Evolutionary conservation across 1,140 invertebrate genomes (phyloP).

Genomic region (Sarcophaga peregrina): DNA sequence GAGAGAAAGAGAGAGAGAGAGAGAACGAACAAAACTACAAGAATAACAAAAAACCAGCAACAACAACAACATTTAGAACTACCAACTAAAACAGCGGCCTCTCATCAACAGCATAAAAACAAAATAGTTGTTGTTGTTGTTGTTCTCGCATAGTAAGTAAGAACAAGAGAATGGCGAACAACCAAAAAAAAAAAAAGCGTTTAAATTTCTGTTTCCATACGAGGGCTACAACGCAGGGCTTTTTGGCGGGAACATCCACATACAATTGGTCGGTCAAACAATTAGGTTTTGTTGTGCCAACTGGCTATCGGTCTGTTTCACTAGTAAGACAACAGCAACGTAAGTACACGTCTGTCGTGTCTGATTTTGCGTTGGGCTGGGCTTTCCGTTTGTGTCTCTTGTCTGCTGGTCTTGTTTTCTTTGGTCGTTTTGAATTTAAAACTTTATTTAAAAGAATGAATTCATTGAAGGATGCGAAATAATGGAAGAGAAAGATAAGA

Average conservation of each 20-base stretch:
- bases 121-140: not conserved
- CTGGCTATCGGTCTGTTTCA: not conserved
- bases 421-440: not conserved
- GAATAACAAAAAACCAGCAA: not conserved
- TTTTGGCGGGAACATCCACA: slow-evolving; percentile 30
- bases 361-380: not conserved
- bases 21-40: slow-evolving; percentile 4
- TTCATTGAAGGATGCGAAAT: too few species aligned
- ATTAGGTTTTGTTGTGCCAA: slow-evolving; percentile 25
- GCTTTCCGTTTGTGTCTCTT: not conserved
- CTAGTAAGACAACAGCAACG: too few species aligned
- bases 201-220: not conserved
- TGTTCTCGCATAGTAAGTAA: too few species aligned
- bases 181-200: too few species aligned
- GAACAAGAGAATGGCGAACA: too few species aligned
- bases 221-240: slow-evolving; percentile 11
- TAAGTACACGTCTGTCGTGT: not conserved
- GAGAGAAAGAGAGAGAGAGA: not conserved
- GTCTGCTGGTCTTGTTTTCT: not conserved
- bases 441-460: not conserved
- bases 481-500: too few species aligned
- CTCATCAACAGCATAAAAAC: too few species aligned
- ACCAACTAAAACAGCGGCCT: too few species aligned
- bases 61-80: not conserved
- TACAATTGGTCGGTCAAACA: slow-evolving; percentile 25